phyloP scores from a whole-genome alignment of 2,888 invertebrate genomes.

The Eupithecia tripunctaria region DNA sequence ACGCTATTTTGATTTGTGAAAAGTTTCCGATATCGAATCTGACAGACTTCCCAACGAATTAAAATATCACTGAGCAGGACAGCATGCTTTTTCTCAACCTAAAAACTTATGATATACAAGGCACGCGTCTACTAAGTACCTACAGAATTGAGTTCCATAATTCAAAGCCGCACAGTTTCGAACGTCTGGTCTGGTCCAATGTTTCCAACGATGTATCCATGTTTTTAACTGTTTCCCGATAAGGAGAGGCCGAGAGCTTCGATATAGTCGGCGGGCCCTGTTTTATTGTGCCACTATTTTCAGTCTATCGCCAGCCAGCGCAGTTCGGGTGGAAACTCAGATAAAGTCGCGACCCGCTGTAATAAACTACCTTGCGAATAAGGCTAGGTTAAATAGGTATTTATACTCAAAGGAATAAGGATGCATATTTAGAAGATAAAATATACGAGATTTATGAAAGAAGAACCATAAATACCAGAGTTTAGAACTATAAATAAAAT shows the following conservation, averaged over 20 bases:
- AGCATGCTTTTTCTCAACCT: too few species aligned
- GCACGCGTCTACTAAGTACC: too few species aligned
- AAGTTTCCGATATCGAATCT: too few species aligned
- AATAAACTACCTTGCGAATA: constrained; percentile 63
- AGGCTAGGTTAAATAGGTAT: constrained; percentile 1
- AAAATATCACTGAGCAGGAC: too few species aligned
- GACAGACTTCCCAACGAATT: too few species aligned
- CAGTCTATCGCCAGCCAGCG: constrained; percentile 76
- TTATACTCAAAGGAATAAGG: constrained; percentile 11
- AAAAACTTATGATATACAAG: too few species aligned
- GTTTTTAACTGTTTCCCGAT: constrained; percentile 75
- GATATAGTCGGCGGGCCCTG: constrained; percentile 71
- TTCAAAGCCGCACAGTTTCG: neutral
- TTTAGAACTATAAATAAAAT: neutral
- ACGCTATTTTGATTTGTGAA: too few species aligned
- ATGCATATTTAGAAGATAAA: constrained; percentile 15
- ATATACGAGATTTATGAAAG: neutral
- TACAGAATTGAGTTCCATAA: neutral
- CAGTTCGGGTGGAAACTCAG: constrained; percentile 79
- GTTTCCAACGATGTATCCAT: constrained; percentile 2
- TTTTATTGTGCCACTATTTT: constrained; percentile 82
- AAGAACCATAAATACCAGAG: neutral
- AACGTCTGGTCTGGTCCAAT: neutral
- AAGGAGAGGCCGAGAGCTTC: constrained; percentile 66
- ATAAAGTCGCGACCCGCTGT: constrained; percentile 78